These are phyloP conservation scores for Bungarus multicinctus DNA, from an alignment of 2,113 vertebrate species.

Conservation along the genomic window DNA sequence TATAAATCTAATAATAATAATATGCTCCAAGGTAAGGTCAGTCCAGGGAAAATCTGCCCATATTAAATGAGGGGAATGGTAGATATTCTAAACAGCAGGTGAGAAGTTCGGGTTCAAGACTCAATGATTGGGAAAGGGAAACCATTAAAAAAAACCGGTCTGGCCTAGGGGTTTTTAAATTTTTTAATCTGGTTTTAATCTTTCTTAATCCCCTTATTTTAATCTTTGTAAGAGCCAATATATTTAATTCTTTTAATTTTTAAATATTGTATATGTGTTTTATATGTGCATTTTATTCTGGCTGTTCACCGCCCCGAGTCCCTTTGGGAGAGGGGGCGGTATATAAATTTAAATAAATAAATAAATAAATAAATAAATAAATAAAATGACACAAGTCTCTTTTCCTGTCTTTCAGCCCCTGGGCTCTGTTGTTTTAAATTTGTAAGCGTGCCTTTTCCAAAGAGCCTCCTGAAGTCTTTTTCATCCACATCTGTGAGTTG, in stretches of 20 bases:
- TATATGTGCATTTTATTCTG: too few species aligned
- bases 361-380: too few species aligned
- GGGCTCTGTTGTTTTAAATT: not conserved
- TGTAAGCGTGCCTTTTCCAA: not conserved
- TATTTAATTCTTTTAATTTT: too few species aligned
- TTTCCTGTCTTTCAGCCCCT: not conserved
- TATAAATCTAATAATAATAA: not conserved
- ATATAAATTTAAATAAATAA: too few species aligned
- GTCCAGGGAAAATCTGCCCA: not conserved
- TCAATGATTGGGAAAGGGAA: not conserved
- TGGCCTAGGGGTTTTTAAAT: too few species aligned
- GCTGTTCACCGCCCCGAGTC: too few species aligned
- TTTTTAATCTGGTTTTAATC: too few species aligned
- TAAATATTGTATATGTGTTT: too few species aligned
- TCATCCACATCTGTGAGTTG: not conserved
- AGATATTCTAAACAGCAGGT: not conserved
- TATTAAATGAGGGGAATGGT: not conserved
- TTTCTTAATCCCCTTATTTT: too few species aligned
- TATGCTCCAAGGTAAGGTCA: not conserved
- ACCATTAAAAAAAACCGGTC: too few species aligned
- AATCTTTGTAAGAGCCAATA: too few species aligned
- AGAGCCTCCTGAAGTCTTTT: not conserved
- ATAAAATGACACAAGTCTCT: not conserved
- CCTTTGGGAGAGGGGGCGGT: too few species aligned
- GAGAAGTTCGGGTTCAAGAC: not conserved